These are phyloP conservation scores for Iphiclides podalirius DNA, from an alignment of 2,888 invertebrate genomes.

Conservation along the genomic window DNA sequence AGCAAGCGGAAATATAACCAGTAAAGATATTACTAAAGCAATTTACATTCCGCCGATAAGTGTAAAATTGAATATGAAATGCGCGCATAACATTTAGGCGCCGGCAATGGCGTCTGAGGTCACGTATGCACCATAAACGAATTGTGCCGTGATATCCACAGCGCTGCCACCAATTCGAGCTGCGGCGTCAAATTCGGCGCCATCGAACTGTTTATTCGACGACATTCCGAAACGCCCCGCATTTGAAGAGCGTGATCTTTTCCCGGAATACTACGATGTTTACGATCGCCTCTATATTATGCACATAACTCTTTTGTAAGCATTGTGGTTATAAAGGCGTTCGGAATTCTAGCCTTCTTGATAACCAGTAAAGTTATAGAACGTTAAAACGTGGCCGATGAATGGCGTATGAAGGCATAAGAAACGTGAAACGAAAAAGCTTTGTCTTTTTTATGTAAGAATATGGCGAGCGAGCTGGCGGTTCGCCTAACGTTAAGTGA, in stretches of 20 bases:
- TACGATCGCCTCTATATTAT: background rate
- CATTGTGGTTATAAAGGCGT: no score
- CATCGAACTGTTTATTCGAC: slow-evolving; percentile 21
- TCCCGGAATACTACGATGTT: slow-evolving; percentile 6
- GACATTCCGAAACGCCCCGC: slow-evolving; percentile 18
- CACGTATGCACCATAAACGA: slow-evolving; percentile 23
- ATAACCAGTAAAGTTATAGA: no score
- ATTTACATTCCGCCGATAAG: slow-evolving; percentile 17
- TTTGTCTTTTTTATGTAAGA: no score
- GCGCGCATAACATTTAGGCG: slow-evolving; percentile 22
- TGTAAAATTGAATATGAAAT: slow-evolving; percentile 23
- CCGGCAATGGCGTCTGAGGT: slow-evolving; percentile 19
- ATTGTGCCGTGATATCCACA: slow-evolving; percentile 18
- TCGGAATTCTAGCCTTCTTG: no score
- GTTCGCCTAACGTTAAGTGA: no score
- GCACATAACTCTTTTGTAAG: no score
- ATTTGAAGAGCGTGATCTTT: slow-evolving; percentile 6
- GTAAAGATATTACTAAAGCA: slow-evolving; percentile 7
- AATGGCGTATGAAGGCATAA: no score
- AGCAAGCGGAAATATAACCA: no score
- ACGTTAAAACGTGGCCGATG: no score
- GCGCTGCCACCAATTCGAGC: slow-evolving; percentile 20
- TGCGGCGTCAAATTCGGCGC: slow-evolving; percentile 21
- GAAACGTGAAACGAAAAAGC: no score
- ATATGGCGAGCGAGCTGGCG: no score